Base-by-base conservation (phyloP, 2,888 invertebrate genomes). In the Meliscaeva auricollis region DNA sequence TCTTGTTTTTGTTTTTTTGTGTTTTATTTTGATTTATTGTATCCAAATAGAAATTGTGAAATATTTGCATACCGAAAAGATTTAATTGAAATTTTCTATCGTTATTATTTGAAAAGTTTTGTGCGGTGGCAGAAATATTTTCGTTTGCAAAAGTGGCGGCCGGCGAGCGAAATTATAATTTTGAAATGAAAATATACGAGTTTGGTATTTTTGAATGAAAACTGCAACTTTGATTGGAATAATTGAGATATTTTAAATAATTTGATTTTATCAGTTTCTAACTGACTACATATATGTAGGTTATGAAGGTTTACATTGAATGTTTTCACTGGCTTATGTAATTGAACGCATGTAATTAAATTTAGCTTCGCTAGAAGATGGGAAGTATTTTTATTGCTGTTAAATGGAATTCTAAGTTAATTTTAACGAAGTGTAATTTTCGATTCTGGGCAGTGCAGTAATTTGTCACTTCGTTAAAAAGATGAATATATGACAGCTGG, bases 61-160 rank as follows among this genome's bases (percentile, higher is more conserved):
- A 41, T 60, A 60, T 60, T 60, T 58, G n/a, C 13, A 20, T 13
- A 13, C 60, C 15, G 9, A 60, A 60, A 41, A 41, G 2, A 41
- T 60, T 60, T 60, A 60, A 60, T 60, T 60, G 41, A 60, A 60
- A 60, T 26, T 60, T 54, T 60, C 60, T n/a, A 41, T 60, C 22
- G 22, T 60, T 38, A 58, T 41, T 60, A 60, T 60, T 60, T 60
- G 41, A 41, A 60, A 60, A 60, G 38, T 58, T 58, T 38, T 58
- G 32, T 38, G 48, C 20, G 17, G 17, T 2, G 4, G 35, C 4
- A 38, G n/a, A n/a, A 58, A 38, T 58, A 58, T 35, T 58, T 58
- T 35, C 22, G 38, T 22, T 58, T 3, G 56, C 3, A 48, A 20
- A 5, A 2, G 2, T 26, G 13, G 30, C 15, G n/a, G 52, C n/a